Percentiles rank a stretch among this genome's conserved stretches.
Evolutionary conservation across 1,140 invertebrate genomes (phyloP).

Genomic region (Papilio polyxenes): DNA sequence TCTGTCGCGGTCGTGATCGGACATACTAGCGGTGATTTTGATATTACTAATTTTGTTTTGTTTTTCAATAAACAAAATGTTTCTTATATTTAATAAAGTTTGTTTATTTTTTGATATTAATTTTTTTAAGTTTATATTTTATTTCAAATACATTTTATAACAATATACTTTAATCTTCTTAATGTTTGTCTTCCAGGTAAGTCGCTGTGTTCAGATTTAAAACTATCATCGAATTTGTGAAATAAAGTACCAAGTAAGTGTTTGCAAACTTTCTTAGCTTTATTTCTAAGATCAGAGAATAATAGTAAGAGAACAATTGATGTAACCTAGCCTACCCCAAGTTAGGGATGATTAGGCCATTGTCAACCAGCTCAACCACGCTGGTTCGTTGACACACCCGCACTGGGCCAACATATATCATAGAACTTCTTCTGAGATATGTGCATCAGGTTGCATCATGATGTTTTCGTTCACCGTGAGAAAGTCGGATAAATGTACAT

Average conservation of each 20-base stretch:
- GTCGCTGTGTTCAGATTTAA: neutral
- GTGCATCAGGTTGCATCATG: no score
- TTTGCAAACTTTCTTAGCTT: neutral
- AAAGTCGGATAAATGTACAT: no score
- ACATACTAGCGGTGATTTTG: neutral
- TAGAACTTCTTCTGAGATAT: no score
- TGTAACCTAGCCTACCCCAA: neutral
- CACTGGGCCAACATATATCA: no score
- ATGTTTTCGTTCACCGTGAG: no score
- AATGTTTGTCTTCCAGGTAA: constrained; percentile 11
- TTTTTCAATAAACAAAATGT: neutral
- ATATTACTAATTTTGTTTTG: no score
- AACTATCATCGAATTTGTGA: neutral
- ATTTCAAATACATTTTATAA: no score
- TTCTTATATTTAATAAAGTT: no score
- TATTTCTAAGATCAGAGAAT: neutral
- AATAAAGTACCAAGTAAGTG: neutral
- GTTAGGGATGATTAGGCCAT: neutral
- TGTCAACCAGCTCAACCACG: no score
- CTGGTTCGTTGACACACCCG: no score
- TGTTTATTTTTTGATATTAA: neutral
- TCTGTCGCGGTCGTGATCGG: neutral
- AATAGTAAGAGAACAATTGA: neutral
- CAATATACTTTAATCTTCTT: neutral
- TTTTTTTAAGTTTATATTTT: no score